A percentile compares a stretch with the other conserved stretches of the same genome.
Conservation (phyloP, 2,888 invertebrate species). For the Slavum lentiscoides region DNA sequence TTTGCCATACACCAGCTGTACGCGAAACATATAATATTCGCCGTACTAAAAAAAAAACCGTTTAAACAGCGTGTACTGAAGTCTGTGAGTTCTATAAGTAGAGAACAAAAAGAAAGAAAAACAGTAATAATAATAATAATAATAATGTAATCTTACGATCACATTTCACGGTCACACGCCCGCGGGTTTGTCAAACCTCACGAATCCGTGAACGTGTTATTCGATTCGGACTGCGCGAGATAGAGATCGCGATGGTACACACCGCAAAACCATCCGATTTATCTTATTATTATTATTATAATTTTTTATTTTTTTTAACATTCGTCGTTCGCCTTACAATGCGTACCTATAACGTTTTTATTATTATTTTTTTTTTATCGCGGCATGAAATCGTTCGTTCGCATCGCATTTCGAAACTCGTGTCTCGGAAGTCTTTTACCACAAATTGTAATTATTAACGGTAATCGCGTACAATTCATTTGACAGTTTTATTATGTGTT, state of each 20-base stretch:
- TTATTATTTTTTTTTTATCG: not conserved
- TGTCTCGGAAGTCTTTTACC: too few species aligned
- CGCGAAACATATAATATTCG: too few species aligned
- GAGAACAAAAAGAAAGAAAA: not conserved
- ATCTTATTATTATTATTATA: not conserved
- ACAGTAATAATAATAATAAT: not conserved
- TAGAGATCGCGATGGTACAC: too few species aligned
- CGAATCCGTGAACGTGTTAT: not conserved
- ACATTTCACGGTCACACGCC: conserved; percentile 1
- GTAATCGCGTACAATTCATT: too few species aligned
- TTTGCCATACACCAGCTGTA: too few species aligned
- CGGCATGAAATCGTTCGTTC: not conserved
- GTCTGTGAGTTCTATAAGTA: too few species aligned
- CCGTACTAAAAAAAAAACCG: too few species aligned
- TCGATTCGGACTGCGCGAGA: not conserved
- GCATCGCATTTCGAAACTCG: not conserved
- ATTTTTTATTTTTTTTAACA: not conserved
- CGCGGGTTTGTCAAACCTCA: conserved; percentile 7
- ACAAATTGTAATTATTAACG: too few species aligned
- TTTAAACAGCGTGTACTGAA: too few species aligned
- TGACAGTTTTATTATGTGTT: too few species aligned
- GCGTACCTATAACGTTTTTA: not conserved
- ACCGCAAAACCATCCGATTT: not conserved
- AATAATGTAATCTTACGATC: not conserved
- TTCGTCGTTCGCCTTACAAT: not conserved